Conservation (phyloP, 2,888 invertebrate genomes). For the Myopa tessellatipennis region DNA sequence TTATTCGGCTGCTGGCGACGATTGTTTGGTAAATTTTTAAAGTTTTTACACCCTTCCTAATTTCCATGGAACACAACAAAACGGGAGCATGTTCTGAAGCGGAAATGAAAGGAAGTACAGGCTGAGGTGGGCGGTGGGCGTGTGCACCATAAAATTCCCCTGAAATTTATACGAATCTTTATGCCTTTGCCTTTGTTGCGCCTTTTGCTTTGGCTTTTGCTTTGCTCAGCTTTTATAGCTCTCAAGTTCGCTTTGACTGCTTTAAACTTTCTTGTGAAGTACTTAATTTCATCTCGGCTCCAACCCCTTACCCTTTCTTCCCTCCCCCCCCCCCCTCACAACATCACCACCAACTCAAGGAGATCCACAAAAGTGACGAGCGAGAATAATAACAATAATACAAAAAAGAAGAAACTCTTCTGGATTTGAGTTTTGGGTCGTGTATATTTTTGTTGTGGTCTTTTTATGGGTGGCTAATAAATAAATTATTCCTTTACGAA, state of each 20-base stretch:
- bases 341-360: background rate
- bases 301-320: slow-evolving; percentile 4
- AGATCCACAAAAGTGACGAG: background rate
- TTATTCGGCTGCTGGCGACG: background rate
- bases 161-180: background rate
- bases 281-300: background rate
- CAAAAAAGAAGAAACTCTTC: too few species aligned
- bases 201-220: background rate
- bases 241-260: too few species aligned
- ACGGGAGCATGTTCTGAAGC: too few species aligned
- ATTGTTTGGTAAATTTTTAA: background rate
- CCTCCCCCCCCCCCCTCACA: slow-evolving; percentile 4
- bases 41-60: background rate
- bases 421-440: too few species aligned
- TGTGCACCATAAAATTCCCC: too few species aligned
- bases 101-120: too few species aligned
- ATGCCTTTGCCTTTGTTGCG: background rate
- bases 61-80: too few species aligned
- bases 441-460: background rate
- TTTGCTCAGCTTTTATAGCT: too few species aligned
- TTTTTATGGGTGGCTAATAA: slow-evolving; percentile 24
- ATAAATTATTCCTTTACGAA: slow-evolving; percentile 45
- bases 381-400: too few species aligned
- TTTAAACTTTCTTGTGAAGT: too few species aligned
- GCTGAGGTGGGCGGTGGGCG: too few species aligned